These are phyloP conservation scores for Heliangelus exortis DNA, from an alignment of 2,797 vertebrate genomes.

Conservation along the genomic window DNA sequence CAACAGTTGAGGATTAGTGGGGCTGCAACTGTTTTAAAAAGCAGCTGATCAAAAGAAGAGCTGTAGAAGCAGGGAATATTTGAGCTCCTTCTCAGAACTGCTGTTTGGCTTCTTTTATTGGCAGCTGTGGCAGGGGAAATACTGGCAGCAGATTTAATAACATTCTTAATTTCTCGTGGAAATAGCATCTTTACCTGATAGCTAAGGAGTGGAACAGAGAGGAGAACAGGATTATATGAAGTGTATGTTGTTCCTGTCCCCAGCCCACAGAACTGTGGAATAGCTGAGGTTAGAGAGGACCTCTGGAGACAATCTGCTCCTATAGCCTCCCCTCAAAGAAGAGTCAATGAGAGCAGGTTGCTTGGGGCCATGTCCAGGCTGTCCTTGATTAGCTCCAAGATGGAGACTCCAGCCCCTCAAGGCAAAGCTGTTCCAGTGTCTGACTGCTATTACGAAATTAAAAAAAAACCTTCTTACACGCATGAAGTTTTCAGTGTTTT, in stretches of 20 bases:
- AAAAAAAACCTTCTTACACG: neutral
- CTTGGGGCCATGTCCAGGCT: neutral
- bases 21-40: neutral
- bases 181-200: neutral
- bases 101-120: neutral
- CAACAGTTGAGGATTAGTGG: neutral
- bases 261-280: rapidly evolving
- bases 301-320: neutral
- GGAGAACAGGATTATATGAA: neutral
- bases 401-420: neutral
- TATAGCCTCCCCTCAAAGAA: neutral
- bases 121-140: neutral
- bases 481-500: neutral
- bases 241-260: rapidly evolving
- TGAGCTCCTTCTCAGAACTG: neutral
- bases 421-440: neutral
- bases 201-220: neutral
- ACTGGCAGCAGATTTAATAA: neutral
- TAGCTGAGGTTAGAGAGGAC: neutral
- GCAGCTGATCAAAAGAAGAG: neutral
- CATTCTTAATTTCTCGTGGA: neutral
- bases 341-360: neutral
- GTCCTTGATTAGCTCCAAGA: neutral
- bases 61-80: neutral
- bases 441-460: neutral